Conservation (phyloP, 2,888 invertebrate genomes). For the Drosophila cyrtoloma region DNA sequence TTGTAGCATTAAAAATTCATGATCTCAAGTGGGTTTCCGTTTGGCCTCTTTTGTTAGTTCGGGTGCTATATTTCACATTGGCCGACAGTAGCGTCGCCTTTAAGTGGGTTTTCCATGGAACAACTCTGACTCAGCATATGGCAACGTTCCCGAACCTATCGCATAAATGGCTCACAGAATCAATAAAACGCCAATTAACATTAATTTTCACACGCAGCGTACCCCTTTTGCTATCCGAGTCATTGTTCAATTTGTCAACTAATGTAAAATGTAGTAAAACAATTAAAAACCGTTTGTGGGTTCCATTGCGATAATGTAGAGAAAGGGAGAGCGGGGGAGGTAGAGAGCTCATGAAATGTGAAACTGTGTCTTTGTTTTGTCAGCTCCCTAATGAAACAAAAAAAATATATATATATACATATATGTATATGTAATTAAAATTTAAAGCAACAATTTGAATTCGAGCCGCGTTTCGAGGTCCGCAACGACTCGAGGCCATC, state of each 20-base stretch:
- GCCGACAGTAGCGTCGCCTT: slow-evolving; percentile 57
- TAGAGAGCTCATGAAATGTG: slow-evolving; percentile 48
- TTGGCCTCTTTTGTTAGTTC: slow-evolving; percentile 51
- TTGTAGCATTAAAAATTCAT: slow-evolving; percentile 75
- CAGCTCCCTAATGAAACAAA: slow-evolving; percentile 43
- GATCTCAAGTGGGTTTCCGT: slow-evolving; percentile 73
- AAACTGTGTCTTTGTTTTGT: slow-evolving; percentile 58
- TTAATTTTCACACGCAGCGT: slow-evolving; percentile 64
- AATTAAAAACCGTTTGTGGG: slow-evolving; percentile 51
- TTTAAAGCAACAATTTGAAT: slow-evolving; percentile 63
- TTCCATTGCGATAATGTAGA: slow-evolving; percentile 10
- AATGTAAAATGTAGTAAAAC: slow-evolving; percentile 62
- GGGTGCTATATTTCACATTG: slow-evolving; percentile 67
- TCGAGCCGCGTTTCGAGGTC: slow-evolving; percentile 33
- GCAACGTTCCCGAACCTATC: slow-evolving; percentile 28
- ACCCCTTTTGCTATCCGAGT: slow-evolving; percentile 12
- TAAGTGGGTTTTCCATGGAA: slow-evolving; percentile 50
- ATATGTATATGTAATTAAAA: slow-evolving; percentile 53
- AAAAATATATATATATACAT: slow-evolving; percentile 10
- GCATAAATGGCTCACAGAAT: slow-evolving; percentile 53
- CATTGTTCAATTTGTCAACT: slow-evolving; percentile 69
- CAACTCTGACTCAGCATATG: slow-evolving; percentile 35
- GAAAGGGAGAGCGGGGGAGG: not conserved
- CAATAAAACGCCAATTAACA: slow-evolving; percentile 75
- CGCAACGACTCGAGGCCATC: slow-evolving; percentile 28